Evolutionary conservation across 2,888 invertebrate genomes (phyloP), one percentile per base, ranked within the genome.

Genomic region (Pristionchus mayeri): DNA sequence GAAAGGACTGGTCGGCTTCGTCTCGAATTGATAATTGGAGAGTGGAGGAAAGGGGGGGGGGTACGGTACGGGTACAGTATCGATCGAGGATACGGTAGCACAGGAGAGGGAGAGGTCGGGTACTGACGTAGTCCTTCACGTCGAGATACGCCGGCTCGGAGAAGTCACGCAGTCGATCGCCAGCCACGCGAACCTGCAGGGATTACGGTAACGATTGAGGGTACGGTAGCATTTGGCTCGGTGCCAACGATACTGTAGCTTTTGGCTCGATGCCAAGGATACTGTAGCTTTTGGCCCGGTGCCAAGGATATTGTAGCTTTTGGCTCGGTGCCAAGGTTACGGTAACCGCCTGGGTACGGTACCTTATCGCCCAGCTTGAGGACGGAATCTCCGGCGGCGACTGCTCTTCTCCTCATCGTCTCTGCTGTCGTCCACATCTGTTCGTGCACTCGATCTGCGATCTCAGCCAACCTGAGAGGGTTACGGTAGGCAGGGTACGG

Each of bases 341-440:
- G 52, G 50, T 50, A 60, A 27, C 37, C 80, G 30, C 21, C 3
- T 16, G 16, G 48, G 9, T 34, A 34, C 30, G 7, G 34, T 54
- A 80, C 80, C 80, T 67, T 82, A 21, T 27, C 50, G 13, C 44
- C 63, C 34, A 82, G 4, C 21, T 63, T 67, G n/a, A n/a, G 2
- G 21, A 50, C 34, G 9, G 37, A 37, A 50, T 82, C 82, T 16
- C 84, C 78, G 16, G 86, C 16, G 13, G 85, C 82, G 27, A 88
- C 76, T 16, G 63, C 57, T 11, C 91, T 89, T 37, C 91, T 90
- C 37, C 91, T 89, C 89, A 91, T 89, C 75, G 91, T 91, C 85
- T 91, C 91, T 34, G 88, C 85, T 34, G 91, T 91, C 40, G 91
- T 91, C 84, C 85, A 81, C 50, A 91, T 85, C 86, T 91, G 91